Evolutionary conservation across 2,797 vertebrate genomes (phyloP).

Genomic region (Enteromius radiatus): DNA sequence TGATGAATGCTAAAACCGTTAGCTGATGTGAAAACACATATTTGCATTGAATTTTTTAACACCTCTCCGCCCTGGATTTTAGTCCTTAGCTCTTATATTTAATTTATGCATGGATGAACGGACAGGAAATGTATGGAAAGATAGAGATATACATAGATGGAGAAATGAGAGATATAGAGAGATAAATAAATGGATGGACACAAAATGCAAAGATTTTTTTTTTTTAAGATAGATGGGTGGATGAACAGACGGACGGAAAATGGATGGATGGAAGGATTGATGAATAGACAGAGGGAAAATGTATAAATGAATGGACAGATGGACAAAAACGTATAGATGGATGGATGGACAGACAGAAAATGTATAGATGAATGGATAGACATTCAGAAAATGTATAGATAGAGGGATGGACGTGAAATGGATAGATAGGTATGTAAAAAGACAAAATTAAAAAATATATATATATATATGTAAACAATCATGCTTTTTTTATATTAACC

Average conservation of each 20-base stretch:
- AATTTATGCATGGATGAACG: not conserved
- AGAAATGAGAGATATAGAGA: not conserved
- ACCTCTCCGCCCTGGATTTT: not conserved
- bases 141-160: not conserved
- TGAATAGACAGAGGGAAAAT: not conserved
- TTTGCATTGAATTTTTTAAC: not conserved
- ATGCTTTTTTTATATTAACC: too few species aligned
- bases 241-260: not conserved
- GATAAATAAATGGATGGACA: not conserved
- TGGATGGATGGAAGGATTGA: not conserved
- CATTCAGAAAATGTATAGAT: not conserved
- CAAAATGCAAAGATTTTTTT: not conserved
- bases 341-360: not conserved
- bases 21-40: not conserved
- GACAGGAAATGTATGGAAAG: not conserved
- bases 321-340: not conserved
- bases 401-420: not conserved
- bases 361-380: not conserved
- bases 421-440: not conserved
- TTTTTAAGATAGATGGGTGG: not conserved
- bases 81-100: not conserved
- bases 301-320: accelerated
- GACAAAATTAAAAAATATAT: not conserved
- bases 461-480: too few species aligned
- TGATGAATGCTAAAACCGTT: not conserved